phyloP scores from a whole-genome alignment of 2,888 invertebrate genomes.

The Isoperla grammatica region DNA sequence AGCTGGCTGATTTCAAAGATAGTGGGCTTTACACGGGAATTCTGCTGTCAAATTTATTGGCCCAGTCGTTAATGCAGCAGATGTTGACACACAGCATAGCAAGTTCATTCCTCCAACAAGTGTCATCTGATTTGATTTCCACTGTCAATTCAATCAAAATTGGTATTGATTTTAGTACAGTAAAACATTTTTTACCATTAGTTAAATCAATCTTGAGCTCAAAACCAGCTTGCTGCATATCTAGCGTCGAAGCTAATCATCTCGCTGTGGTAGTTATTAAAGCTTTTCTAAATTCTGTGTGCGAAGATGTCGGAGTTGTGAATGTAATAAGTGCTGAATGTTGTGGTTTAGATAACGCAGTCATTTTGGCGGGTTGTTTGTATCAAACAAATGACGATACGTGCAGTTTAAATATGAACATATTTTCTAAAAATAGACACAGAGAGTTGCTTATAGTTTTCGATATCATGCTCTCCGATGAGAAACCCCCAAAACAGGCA shows the following conservation, averaged over 20 bases:
- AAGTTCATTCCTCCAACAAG: constrained; percentile 13
- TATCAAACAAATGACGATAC: constrained; percentile 14
- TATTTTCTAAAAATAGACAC: neutral
- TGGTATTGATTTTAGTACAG: constrained; percentile 22
- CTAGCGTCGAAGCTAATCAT: constrained; percentile 6
- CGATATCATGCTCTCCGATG: constrained; percentile 25
- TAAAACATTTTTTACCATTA: constrained; percentile 21
- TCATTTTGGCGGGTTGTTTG: constrained; percentile 15
- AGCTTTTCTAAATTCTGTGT: constrained; percentile 21
- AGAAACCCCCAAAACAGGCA: neutral
- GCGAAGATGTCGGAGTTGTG: constrained; percentile 20
- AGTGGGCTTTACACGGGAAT: constrained; percentile 27
- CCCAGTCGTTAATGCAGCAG: constrained; percentile 1
- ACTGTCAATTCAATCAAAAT: constrained; percentile 17
- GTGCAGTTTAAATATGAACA: neutral
- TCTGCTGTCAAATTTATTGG: constrained; percentile 17
- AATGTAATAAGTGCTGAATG: constrained; percentile 16
- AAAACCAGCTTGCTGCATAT: constrained; percentile 24
- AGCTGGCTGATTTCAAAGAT: constrained; percentile 20
- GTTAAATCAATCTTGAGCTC: constrained; percentile 21
- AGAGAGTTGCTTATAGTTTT: constrained; percentile 14
- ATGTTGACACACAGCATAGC: neutral
- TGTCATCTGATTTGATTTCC: neutral
- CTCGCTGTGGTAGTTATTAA: constrained; percentile 18
- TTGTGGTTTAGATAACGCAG: neutral